Base-by-base conservation (phyloP, 2,113 vertebrate species). In the Phyllostomus hastatus region DNA sequence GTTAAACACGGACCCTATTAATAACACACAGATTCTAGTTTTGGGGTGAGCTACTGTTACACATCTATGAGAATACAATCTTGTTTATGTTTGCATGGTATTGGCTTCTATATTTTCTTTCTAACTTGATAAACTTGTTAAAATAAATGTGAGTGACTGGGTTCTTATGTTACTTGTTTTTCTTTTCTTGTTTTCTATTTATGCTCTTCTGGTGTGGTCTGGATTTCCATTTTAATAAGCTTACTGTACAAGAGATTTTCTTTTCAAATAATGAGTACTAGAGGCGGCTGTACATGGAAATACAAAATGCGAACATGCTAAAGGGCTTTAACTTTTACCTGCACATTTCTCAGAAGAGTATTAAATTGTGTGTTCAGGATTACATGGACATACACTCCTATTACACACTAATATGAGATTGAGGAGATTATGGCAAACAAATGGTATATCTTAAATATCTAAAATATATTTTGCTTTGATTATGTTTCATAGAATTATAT, bases 181-280 rank as follows among this genome's bases (percentile, higher is more conserved):
- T 86, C 31, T 87, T 83, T 10, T 84, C 16, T 83, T 10, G 0
- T 69, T 94, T 91, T 89, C 5, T 33, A 11, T 73, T 67, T 67
- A 54, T 35, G 15, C 20, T 59, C n/a, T 88, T 76, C 46, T 94
- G 20, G 24, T 64, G 22, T 84, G 12, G 86, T 86, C 26, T 79
- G 38, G 4, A 72, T 28, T 54, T 82, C 86, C 31, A 35, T 70
- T 95, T 94, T 78, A 93, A 52, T 19, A 90, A 41, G 14, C 12
- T 93, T 86, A 46, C 12, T 43, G 5, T 57, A 7, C 4, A 88
- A 35, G 28, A 84, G 19, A 78, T 85, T 94, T 57, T 57, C 26
- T 95, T 93, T 93, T 80, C 72, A 87, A 97, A 78, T 91, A 84
- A 87, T 38, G 31, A 94, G 9, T 85, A 28, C 26, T 78, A 88